Percentiles rank a stretch among this genome's conserved stretches.
phyloP scores from a whole-genome alignment of 2,113 vertebrate species.

The Heterocephalus glaber region DNA sequence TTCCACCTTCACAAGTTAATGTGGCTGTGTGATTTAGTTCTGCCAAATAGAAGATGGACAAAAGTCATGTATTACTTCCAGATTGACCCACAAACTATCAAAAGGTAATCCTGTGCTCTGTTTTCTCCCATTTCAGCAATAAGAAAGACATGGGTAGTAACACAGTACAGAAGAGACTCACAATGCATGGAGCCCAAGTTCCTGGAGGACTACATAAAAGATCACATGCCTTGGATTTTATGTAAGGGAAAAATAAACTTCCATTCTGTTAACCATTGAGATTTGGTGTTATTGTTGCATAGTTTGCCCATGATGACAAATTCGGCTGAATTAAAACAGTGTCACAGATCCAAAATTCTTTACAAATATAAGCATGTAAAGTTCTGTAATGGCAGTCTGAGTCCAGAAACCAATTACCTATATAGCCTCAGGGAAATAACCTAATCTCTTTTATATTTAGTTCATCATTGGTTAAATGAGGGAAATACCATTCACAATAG shows the following conservation, averaged over 20 bases:
- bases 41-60: neutral
- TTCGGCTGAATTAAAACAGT: neutral
- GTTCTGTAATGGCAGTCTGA: neutral
- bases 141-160: neutral
- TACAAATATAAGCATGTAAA: neutral
- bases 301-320: neutral
- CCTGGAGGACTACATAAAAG: neutral
- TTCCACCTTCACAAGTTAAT: neutral
- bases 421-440: neutral
- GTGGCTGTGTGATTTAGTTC: neutral
- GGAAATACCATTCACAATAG: neutral
- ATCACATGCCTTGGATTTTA: neutral
- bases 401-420: neutral
- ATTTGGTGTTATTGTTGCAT: neutral
- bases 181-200: neutral
- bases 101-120: neutral
- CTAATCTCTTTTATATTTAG: neutral
- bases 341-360: neutral
- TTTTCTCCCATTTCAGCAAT: neutral
- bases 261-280: neutral
- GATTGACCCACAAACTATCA: neutral
- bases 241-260: neutral
- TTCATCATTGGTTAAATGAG: neutral
- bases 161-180: neutral
- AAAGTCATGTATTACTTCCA: neutral